These are phyloP conservation scores for Molorchus minor DNA, from an alignment of 2,888 invertebrate species.

Conservation along the genomic window DNA sequence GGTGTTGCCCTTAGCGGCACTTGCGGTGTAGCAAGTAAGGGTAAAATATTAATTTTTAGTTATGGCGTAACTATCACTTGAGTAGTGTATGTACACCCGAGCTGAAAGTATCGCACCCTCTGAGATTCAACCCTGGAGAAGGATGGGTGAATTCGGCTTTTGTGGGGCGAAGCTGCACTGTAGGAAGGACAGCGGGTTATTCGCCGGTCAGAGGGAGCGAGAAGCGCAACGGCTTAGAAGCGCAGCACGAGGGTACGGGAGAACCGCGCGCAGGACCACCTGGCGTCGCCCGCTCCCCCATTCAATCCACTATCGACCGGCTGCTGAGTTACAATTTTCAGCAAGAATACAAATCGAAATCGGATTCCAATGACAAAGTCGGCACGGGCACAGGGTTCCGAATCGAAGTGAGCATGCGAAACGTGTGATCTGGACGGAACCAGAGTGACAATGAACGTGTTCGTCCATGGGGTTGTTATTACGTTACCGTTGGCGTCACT, in stretches of 20 bases:
- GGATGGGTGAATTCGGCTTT: too few relatives aligned
- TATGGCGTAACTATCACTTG: too few relatives aligned
- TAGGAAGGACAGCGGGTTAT: neutral
- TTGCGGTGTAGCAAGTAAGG: too few relatives aligned
- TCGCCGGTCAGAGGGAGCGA: conserved; percentile 28
- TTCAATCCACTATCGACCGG: conserved; percentile 64
- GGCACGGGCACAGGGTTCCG: conserved; percentile 49
- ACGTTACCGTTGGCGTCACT: conserved; percentile 36
- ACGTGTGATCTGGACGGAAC: conserved; percentile 40
- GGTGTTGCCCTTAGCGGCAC: too few relatives aligned
- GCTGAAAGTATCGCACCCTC: too few relatives aligned
- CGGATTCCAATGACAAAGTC: conserved; percentile 55
- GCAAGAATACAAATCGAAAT: conserved; percentile 57
- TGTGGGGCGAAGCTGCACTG: too few relatives aligned
- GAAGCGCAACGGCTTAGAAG: conserved; percentile 36
- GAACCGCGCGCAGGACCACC: conserved; percentile 61
- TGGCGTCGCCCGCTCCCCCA: conserved; percentile 63
- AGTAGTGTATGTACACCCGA: too few relatives aligned
- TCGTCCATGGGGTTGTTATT: conserved; percentile 41
- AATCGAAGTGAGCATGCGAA: conserved; percentile 55
- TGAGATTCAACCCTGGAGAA: too few relatives aligned
- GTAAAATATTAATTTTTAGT: too few relatives aligned
- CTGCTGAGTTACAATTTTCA: conserved; percentile 59
- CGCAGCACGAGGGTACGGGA: conserved; percentile 55
- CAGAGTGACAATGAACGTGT: conserved; percentile 46